Evolutionary conservation across 2,888 invertebrate species (phyloP).

Genomic region (Xanthorhoe spadicearia): DNA sequence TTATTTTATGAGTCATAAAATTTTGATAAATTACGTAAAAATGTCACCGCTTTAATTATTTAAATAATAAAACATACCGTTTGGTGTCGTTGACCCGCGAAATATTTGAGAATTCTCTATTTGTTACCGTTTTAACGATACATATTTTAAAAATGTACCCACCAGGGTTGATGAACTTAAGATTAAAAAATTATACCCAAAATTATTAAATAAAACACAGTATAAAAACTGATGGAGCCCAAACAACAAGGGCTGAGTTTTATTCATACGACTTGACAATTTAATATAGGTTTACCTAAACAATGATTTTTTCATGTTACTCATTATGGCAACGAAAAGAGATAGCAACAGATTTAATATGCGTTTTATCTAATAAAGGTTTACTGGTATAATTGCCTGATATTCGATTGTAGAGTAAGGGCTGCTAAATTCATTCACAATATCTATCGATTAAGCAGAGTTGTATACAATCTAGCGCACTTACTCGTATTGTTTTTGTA

Average conservation of each 20-base stretch:
- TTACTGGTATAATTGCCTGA: too few species aligned
- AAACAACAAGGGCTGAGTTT: too few species aligned
- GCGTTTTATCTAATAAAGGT: too few species aligned
- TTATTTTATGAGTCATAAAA: neutral
- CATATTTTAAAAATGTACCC: too few species aligned
- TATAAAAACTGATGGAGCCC: neutral
- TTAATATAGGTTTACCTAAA: too few species aligned
- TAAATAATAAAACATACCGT: constrained; percentile 14
- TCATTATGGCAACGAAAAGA: too few species aligned
- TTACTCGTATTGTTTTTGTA: constrained; percentile 17
- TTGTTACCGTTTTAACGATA: neutral
- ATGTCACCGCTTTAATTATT: constrained; percentile 7
- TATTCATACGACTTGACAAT: too few species aligned
- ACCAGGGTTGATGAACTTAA: neutral
- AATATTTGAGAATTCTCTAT: neutral
- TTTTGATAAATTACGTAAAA: constrained; percentile 16
- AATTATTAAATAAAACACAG: too few species aligned
- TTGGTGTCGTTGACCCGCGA: constrained; percentile 21
- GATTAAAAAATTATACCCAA: too few species aligned
- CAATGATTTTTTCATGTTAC: too few species aligned
- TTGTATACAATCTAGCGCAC: constrained; percentile 2
- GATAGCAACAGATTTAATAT: too few species aligned
- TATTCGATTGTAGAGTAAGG: too few species aligned
- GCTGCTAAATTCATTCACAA: neutral
- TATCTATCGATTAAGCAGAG: neutral